These are phyloP conservation scores for Nebria salina DNA, from an alignment of 2,888 invertebrate species.

Conservation along the genomic window DNA sequence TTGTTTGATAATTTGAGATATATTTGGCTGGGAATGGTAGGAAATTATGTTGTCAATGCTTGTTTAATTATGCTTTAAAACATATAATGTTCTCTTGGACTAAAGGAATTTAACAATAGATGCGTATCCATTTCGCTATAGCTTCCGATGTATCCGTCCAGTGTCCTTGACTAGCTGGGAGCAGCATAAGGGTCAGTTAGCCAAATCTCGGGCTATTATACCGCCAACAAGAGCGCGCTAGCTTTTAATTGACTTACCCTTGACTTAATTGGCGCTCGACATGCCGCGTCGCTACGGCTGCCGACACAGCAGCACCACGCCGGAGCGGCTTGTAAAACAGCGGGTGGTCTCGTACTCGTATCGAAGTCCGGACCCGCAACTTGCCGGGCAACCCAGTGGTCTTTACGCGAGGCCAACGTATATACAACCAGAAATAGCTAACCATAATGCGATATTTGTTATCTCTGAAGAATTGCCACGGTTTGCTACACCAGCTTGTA, in stretches of 20 bases:
- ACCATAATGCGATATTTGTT: not conserved
- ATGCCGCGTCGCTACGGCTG: slow-evolving; percentile 49
- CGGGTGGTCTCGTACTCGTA: slow-evolving; percentile 54
- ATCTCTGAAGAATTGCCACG: not conserved
- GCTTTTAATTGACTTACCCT: slow-evolving; percentile 56
- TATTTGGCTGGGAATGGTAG: too few relatives aligned
- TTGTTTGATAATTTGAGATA: too few relatives aligned
- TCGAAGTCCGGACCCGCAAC: slow-evolving; percentile 45
- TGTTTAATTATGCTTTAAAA: too few relatives aligned
- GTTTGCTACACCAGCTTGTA: not conserved
- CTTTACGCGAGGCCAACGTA: slow-evolving; percentile 52
- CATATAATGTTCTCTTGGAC: too few relatives aligned
- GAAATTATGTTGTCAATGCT: too few relatives aligned
- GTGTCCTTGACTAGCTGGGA: slow-evolving; percentile 5
- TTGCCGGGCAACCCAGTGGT: slow-evolving; percentile 50
- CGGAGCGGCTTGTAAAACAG: slow-evolving; percentile 50
- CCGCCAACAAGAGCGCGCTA: slow-evolving; percentile 48
- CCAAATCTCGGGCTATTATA: slow-evolving; percentile 54
- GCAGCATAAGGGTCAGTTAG: slow-evolving; percentile 53
- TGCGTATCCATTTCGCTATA: too few relatives aligned
- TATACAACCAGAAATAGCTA: slow-evolving; percentile 25
- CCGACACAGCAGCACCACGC: slow-evolving; percentile 8
- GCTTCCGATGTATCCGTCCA: not conserved
- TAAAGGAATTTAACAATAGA: too few relatives aligned
- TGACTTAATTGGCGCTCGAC: slow-evolving; percentile 55